phyloP scores from a whole-genome alignment of 2,113 vertebrate species.

The Grammomys surdaster region DNA sequence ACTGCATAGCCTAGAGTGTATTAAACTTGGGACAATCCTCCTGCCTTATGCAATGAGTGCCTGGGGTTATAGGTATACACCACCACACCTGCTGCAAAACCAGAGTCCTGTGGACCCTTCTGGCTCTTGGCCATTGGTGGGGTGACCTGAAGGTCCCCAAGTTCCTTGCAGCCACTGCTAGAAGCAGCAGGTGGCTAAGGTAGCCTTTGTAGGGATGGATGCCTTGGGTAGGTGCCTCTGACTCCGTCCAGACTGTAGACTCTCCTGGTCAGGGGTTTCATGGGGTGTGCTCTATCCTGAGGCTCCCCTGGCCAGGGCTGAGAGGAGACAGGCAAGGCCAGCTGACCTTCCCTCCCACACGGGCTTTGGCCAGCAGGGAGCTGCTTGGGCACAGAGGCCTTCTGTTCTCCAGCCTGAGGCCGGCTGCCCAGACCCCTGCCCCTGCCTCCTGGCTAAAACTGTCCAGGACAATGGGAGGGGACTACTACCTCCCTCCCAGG shows the following conservation, averaged over 20 bases:
- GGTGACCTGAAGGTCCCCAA: background rate
- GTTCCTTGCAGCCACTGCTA: background rate
- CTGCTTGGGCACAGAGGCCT: constrained; percentile 60
- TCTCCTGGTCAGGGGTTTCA: background rate
- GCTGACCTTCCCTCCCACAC: constrained; percentile 2
- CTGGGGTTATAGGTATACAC: background rate
- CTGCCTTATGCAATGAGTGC: background rate
- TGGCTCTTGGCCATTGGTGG: background rate
- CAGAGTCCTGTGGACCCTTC: background rate
- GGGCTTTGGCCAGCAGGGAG: constrained; percentile 39
- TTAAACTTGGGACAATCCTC: background rate
- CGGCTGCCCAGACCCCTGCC: constrained; percentile 26
- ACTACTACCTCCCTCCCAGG: background rate
- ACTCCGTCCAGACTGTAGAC: background rate
- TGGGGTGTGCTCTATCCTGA: no score
- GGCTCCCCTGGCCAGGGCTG: background rate
- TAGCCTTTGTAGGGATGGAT: background rate
- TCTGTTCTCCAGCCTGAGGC: constrained; percentile 48
- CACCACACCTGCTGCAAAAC: background rate
- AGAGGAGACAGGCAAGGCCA: background rate
- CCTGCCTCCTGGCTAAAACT: background rate
- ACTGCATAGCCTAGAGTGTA: background rate
- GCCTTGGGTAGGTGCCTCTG: background rate
- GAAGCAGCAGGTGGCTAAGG: background rate
- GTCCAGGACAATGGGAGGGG: background rate